phyloP scores from a whole-genome alignment of 2,797 vertebrate species.

The Tolypeutes matacus region DNA sequence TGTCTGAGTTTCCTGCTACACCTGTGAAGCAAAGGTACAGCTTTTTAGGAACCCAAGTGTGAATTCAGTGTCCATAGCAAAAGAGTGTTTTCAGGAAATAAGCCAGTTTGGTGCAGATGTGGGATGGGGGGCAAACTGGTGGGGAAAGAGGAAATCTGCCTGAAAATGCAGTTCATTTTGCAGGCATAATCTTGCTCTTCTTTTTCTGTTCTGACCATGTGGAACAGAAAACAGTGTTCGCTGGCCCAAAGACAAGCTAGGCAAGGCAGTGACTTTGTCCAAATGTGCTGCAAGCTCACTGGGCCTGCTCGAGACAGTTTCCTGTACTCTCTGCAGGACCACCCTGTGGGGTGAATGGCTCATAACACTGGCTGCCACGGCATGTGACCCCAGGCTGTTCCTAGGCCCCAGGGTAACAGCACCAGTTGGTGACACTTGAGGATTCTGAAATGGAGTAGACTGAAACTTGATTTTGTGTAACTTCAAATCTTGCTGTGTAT shows the following conservation, averaged over 20 bases:
- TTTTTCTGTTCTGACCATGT: constrained; percentile 1
- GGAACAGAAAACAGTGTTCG: constrained; percentile 12
- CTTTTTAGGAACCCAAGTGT: not conserved
- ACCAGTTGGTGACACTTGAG: constrained; percentile 18
- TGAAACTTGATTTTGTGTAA: constrained; percentile 55
- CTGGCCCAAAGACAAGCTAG: constrained; percentile 2
- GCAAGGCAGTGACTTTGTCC: not conserved
- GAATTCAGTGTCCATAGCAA: not conserved
- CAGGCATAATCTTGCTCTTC: not conserved
- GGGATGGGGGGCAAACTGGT: not conserved
- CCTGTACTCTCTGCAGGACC: not conserved
- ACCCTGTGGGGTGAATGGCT: not conserved
- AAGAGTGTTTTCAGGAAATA: not conserved
- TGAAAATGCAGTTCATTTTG: not conserved
- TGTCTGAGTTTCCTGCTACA: constrained; percentile 19
- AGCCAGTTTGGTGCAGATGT: not conserved
- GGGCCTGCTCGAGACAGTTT: not conserved
- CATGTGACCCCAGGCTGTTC: not conserved
- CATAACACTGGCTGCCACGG: not conserved
- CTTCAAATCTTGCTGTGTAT: constrained; percentile 23
- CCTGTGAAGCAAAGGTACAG: constrained; percentile 8
- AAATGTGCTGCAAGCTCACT: not conserved
- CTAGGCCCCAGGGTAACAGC: not conserved
- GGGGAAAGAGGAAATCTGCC: not conserved
- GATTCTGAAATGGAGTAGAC: not conserved